phyloP scores from a whole-genome alignment of 1,140 invertebrate genomes.

The Chymomyza costata region DNA sequence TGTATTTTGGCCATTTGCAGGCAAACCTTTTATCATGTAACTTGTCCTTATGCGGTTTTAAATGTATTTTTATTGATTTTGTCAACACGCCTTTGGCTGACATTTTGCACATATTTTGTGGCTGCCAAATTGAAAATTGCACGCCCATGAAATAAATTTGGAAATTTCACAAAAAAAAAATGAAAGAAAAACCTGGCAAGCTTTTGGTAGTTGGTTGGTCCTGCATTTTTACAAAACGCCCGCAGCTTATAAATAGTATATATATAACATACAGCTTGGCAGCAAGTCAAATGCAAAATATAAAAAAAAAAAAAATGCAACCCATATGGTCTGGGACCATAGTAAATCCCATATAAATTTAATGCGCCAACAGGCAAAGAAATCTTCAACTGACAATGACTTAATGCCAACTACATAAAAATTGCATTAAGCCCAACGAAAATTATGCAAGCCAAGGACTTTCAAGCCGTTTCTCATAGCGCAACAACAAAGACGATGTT shows the following conservation, averaged over 20 bases:
- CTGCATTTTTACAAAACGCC: constrained; percentile 12
- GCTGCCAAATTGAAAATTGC: constrained; percentile 67
- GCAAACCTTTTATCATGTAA: constrained; percentile 37
- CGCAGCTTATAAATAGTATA: constrained; percentile 60
- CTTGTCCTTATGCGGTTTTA: constrained; percentile 48
- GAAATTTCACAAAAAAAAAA: constrained; percentile 5
- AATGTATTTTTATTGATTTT: constrained; percentile 66
- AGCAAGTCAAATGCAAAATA: constrained; percentile 61
- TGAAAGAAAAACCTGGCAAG: constrained; percentile 31
- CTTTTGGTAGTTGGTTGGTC: too few relatives aligned
- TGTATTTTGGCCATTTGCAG: constrained; percentile 7
- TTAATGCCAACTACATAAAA: constrained; percentile 64
- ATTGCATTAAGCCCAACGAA: constrained; percentile 63
- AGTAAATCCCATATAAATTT: constrained; percentile 71
- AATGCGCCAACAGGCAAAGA: constrained; percentile 69
- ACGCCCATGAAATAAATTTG: constrained; percentile 65
- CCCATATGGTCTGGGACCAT: constrained; percentile 41
- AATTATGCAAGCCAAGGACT: constrained; percentile 51
- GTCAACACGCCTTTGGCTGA: constrained; percentile 49
- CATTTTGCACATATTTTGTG: constrained; percentile 30
- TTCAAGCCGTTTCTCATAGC: too few relatives aligned
- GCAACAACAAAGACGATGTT: too few relatives aligned
- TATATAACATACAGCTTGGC: too few relatives aligned
- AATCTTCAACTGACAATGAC: constrained; percentile 47
- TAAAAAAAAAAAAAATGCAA: too few relatives aligned